Conservation (phyloP, 2,888 invertebrate species). For the Prionchulus punctatus region DNA sequence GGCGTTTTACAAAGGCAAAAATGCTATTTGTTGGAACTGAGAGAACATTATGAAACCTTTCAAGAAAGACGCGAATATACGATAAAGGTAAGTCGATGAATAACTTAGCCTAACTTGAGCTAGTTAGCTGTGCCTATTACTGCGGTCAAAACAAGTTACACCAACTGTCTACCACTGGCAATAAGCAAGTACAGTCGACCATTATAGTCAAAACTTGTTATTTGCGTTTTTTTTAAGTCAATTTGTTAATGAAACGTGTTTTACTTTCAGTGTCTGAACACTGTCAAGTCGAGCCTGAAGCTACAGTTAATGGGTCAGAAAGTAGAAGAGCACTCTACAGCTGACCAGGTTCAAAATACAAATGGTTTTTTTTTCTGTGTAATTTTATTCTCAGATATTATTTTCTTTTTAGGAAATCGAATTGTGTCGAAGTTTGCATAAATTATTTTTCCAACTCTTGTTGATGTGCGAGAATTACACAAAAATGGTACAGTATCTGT, state of each 20-base stretch:
- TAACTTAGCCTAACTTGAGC: too few relatives aligned
- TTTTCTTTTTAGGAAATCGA: constrained; percentile 49
- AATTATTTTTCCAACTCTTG: constrained; percentile 75
- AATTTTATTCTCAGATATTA: too few relatives aligned
- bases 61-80: constrained; percentile 78
- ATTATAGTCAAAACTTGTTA: too few relatives aligned
- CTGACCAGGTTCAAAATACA: constrained; percentile 15
- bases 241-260: background rate
- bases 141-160: too few relatives aligned
- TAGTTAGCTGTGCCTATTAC: too few relatives aligned
- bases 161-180: too few relatives aligned
- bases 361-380: background rate
- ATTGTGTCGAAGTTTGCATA: constrained; percentile 68
- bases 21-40: constrained; percentile 74
- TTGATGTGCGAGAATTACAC: constrained; percentile 55
- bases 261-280: constrained; percentile 42
- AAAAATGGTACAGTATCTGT: constrained; percentile 36
- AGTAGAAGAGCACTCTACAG: constrained; percentile 46
- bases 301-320: constrained; percentile 54
- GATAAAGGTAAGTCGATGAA: constrained; percentile 37
- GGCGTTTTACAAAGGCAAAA: constrained; percentile 59
- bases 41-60: constrained; percentile 86
- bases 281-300: constrained; percentile 58
- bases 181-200: too few relatives aligned
- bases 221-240: constrained; percentile 4